These are phyloP conservation scores for Pygoscelis antarcticus DNA, from an alignment of 2,113 vertebrate genomes.

Conservation along the genomic window DNA sequence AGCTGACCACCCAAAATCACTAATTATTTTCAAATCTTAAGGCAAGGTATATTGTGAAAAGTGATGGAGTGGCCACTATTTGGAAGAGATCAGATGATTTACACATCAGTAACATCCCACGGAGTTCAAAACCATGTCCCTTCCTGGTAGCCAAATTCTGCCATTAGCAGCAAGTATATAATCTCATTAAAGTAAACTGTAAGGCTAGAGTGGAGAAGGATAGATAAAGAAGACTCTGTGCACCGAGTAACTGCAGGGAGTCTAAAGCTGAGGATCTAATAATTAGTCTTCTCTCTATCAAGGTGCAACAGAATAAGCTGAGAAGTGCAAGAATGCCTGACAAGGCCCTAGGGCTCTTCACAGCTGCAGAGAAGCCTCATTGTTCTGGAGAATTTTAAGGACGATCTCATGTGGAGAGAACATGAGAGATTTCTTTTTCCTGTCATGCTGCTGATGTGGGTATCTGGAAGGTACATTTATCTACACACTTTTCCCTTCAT, in stretches of 20 bases:
- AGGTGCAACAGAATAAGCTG: constrained; percentile 16
- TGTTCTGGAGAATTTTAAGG: constrained; percentile 14
- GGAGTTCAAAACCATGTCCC: not conserved
- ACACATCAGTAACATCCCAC: not conserved
- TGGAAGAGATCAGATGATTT: not conserved
- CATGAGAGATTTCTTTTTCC: not conserved
- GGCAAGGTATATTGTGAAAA: not conserved
- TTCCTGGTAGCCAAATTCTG: not conserved
- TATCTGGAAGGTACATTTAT: not conserved
- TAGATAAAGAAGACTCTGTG: not conserved
- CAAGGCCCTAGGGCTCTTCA: not conserved
- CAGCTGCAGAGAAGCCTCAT: not conserved
- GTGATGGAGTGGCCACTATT: not conserved
- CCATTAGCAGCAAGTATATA: not conserved
- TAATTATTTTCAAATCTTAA: not conserved
- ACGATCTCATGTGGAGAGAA: not conserved
- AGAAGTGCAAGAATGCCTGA: not conserved
- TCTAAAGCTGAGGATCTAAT: not conserved
- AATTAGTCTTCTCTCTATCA: not conserved
- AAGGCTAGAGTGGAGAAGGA: not conserved
- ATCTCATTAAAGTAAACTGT: not conserved
- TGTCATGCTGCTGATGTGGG: not conserved
- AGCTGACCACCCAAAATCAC: not conserved
- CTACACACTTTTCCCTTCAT: not conserved
- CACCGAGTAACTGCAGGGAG: not conserved